Conservation (phyloP, 1,140 invertebrate genomes). For the Zophobas atratus region DNA sequence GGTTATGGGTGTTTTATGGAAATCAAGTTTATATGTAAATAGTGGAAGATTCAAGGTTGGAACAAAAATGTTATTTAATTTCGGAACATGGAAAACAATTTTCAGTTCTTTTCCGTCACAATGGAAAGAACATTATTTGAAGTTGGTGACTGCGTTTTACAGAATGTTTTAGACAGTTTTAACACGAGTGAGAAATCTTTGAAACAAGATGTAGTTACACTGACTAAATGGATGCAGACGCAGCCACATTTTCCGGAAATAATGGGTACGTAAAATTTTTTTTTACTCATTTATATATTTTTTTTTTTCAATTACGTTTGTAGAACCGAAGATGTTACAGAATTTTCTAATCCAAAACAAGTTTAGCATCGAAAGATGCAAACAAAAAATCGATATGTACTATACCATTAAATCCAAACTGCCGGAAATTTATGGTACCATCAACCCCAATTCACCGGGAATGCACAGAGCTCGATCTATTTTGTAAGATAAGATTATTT, state of each 20-base stretch:
- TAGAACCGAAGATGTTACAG: neutral
- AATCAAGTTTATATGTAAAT: too few species aligned
- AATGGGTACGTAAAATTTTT: too few species aligned
- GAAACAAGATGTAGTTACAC: neutral
- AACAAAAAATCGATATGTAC: constrained; percentile 5
- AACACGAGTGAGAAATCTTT: constrained; percentile 50
- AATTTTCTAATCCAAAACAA: neutral
- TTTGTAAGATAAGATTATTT: neutral
- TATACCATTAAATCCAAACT: neutral
- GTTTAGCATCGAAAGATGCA: neutral
- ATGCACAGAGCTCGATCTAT: neutral
- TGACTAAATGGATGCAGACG: constrained; percentile 31
- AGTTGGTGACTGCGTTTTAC: too few species aligned
- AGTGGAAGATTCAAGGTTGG: too few species aligned
- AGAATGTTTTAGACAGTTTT: neutral
- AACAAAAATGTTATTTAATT: too few species aligned
- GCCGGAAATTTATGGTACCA: neutral
- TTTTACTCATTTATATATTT: too few species aligned
- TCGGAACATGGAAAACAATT: too few species aligned
- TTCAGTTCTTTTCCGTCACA: too few species aligned
- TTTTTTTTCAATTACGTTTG: too few species aligned
- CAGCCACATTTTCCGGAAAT: constrained; percentile 1
- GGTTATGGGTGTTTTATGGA: too few species aligned
- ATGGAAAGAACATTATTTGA: too few species aligned
- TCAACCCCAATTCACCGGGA: neutral